These are phyloP conservation scores for Drosophila nigrodunni DNA, from an alignment of 1,140 invertebrate genomes.

Conservation along the genomic window DNA sequence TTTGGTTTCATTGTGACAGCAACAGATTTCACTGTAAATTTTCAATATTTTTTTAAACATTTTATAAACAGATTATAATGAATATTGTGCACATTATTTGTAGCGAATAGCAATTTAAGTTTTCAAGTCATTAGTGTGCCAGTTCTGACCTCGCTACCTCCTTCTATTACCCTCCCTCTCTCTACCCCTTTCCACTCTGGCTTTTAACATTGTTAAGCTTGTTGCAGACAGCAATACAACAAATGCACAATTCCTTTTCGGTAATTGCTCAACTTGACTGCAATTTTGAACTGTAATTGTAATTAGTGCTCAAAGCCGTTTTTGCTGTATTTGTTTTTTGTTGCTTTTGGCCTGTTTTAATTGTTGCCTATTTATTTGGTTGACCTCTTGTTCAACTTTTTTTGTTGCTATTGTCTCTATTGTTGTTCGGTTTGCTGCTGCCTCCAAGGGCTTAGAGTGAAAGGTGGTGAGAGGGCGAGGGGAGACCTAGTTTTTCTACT, in stretches of 20 bases:
- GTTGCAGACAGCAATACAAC: conserved; percentile 32
- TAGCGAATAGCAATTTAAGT: not conserved
- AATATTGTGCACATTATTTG: not conserved
- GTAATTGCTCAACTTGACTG: conserved; percentile 56
- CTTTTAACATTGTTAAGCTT: conserved; percentile 25
- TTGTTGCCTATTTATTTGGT: conserved; percentile 50
- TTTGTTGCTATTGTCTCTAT: conserved; percentile 26
- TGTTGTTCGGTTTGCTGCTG: conserved; percentile 21
- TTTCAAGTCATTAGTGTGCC: not conserved
- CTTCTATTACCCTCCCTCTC: not conserved
- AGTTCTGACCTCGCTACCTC: not conserved
- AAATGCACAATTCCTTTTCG: conserved; percentile 43
- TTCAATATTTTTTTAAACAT: no score
- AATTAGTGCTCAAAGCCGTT: conserved; percentile 45
- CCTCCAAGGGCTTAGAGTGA: conserved; percentile 27
- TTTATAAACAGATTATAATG: no score
- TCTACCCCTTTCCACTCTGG: not conserved
- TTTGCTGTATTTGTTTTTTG: not conserved
- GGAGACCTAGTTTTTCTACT: conserved; percentile 39
- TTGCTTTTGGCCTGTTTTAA: conserved; percentile 10
- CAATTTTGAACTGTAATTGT: conserved; percentile 58
- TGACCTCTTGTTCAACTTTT: conserved; percentile 17
- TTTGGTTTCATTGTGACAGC: conserved; percentile 1
- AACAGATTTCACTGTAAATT: not conserved
- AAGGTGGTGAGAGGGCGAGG: conserved; percentile 13